Conservation (phyloP, 2,888 invertebrate genomes). For the Stenurella melanura region DNA sequence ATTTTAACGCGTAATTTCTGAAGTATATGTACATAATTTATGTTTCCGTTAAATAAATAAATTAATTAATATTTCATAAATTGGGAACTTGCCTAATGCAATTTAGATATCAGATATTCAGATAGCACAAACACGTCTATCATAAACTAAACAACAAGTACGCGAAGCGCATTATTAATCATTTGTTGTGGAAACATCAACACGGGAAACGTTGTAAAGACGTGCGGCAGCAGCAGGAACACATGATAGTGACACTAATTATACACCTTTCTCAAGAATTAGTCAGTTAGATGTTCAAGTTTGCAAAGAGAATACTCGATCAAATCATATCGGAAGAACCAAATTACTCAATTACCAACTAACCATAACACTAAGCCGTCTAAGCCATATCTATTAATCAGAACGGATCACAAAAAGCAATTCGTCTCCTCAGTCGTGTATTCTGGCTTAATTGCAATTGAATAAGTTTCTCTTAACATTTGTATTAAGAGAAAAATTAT, state of each 20-base stretch:
- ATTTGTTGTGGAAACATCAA: constrained; percentile 15
- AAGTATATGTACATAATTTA: too few species aligned
- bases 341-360: too few species aligned
- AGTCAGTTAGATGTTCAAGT: constrained; percentile 11
- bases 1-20: too few species aligned
- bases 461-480: too few species aligned
- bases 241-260: constrained; percentile 27
- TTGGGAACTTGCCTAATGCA: neutral
- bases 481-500: too few species aligned
- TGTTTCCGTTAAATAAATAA: too few species aligned
- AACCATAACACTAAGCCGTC: too few species aligned
- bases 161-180: constrained; percentile 19
- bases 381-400: too few species aligned
- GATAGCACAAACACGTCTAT: constrained; percentile 4
- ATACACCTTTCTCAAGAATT: constrained; percentile 23
- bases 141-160: constrained; percentile 11
- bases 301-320: constrained; percentile 9
- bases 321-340: neutral
- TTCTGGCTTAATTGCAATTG: neutral
- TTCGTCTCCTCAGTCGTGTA: neutral
- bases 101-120: constrained; percentile 1
- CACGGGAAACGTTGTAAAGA: constrained; percentile 14
- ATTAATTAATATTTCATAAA: neutral
- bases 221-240: constrained; percentile 24
- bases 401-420: neutral